A percentile compares a stretch with the other conserved stretches of the same genome.
phyloP scores from a whole-genome alignment of 2,797 vertebrate species.

The Nyctibius grandis region DNA sequence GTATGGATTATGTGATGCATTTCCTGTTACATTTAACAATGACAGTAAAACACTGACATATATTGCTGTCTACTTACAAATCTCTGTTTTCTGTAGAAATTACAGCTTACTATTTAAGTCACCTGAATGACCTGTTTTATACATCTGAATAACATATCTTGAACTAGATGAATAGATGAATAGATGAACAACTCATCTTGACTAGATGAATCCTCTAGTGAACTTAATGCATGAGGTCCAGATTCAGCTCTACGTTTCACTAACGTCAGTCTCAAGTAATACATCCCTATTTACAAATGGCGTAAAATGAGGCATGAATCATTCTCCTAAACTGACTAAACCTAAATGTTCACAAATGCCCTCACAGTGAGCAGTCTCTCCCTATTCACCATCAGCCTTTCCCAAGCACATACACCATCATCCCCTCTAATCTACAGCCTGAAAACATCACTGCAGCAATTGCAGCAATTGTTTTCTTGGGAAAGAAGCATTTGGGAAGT shows the following conservation, averaged over 20 bases:
- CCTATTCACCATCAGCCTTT: not conserved
- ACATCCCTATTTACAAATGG: not conserved
- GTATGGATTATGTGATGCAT: slow-evolving; percentile 28
- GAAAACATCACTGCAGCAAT: not conserved
- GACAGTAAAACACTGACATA: slow-evolving; percentile 59
- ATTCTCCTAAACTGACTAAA: not conserved
- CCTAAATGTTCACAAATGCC: not conserved
- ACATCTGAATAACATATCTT: slow-evolving; percentile 30
- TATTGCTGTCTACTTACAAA: slow-evolving; percentile 58
- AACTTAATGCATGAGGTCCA: not conserved
- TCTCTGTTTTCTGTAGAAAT: slow-evolving; percentile 68
- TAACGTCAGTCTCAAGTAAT: not conserved
- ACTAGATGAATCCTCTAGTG: not conserved
- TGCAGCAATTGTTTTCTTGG: not conserved
- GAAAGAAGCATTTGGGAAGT: not conserved
- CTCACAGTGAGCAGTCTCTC: not conserved
- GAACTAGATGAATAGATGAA: too few species aligned
- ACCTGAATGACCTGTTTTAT: slow-evolving; percentile 58
- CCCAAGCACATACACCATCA: not conserved
- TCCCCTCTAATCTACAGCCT: not conserved
- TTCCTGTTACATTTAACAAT: slow-evolving; percentile 70
- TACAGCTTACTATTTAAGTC: slow-evolving; percentile 65
- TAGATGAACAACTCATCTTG: slow-evolving; percentile 36
- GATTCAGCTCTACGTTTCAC: not conserved
- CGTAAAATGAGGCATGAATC: not conserved